These are phyloP conservation scores for Muscicapa adusta DNA, from an alignment of 2,113 vertebrate genomes.

Conservation along the genomic window DNA sequence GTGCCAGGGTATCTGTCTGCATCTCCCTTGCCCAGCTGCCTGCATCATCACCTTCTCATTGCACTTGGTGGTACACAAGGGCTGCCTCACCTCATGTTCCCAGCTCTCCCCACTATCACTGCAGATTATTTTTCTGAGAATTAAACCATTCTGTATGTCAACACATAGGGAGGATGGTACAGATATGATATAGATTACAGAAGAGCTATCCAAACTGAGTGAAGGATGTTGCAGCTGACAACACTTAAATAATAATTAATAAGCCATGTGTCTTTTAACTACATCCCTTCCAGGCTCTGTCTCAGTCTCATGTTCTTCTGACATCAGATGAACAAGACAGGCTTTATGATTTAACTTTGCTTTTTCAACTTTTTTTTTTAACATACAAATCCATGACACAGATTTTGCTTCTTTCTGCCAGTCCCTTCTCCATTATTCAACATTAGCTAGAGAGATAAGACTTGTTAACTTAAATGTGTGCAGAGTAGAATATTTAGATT, in stretches of 20 bases:
- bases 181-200: neutral
- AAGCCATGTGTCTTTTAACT: neutral
- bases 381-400: conserved; percentile 4
- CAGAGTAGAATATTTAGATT: conserved; percentile 30
- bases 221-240: neutral
- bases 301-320: neutral
- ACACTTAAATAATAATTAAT: neutral
- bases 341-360: neutral
- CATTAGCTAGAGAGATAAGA: conserved; percentile 25
- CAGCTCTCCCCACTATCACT: neutral
- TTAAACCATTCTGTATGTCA: neutral
- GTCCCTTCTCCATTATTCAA: conserved; percentile 55
- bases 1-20: neutral
- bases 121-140: neutral
- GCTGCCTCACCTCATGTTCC: neutral
- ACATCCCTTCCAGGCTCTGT: neutral
- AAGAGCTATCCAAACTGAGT: neutral
- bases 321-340: neutral
- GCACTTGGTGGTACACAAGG: rapidly evolving
- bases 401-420: conserved; percentile 23
- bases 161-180: neutral
- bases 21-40: neutral
- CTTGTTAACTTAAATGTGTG: conserved; percentile 18
- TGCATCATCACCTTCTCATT: neutral
- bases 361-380: conserved; percentile 12